phyloP scores from a whole-genome alignment of 2,113 vertebrate species.

The Leptodactylus fuscus region DNA sequence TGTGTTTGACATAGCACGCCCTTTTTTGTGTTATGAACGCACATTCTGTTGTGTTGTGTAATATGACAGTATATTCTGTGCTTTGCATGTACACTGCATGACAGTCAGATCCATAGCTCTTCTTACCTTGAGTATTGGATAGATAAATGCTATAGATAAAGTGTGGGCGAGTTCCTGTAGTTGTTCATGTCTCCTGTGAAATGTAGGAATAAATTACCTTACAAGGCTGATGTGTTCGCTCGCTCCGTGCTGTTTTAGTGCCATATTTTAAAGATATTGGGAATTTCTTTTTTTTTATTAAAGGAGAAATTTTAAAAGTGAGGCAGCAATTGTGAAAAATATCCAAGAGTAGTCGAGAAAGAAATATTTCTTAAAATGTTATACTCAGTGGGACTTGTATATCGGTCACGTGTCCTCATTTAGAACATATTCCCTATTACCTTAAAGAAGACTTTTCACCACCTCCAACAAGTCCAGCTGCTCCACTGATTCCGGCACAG shows the following conservation, averaged over 20 bases:
- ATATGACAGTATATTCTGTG: neutral
- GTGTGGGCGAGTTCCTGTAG: neutral
- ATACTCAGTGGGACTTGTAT: no score
- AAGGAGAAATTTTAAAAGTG: neutral
- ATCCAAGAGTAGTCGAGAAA: neutral
- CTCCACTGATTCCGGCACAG: no score
- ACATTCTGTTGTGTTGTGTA: neutral
- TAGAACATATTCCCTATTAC: no score
- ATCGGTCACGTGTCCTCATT: no score
- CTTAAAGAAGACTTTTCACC: no score
- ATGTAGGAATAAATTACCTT: slow-evolving; percentile 9
- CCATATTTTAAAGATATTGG: neutral
- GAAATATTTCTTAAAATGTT: no score
- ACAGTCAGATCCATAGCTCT: neutral
- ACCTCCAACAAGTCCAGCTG: no score
- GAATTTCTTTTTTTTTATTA: neutral
- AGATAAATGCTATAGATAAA: neutral
- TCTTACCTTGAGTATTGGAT: neutral
- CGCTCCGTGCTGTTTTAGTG: neutral
- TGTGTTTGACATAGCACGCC: no score
- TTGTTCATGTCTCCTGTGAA: slow-evolving; percentile 9
- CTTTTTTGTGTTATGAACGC: no score
- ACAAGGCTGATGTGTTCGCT: neutral
- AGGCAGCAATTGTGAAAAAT: neutral
- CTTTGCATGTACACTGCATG: neutral